Conservation (phyloP, 2,888 invertebrate genomes). For the Drosophila borborema region DNA sequence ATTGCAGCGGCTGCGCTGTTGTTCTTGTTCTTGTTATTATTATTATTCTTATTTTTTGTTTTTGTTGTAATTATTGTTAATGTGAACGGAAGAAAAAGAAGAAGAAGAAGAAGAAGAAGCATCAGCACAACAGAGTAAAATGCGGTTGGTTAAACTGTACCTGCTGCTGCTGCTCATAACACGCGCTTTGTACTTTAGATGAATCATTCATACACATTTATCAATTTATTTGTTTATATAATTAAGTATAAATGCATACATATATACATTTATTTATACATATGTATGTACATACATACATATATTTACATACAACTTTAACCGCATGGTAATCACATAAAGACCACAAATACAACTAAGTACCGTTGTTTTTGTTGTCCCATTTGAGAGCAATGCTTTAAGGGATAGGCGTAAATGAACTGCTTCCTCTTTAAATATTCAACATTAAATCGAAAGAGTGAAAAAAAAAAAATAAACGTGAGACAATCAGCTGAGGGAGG, state of each 20-base stretch:
- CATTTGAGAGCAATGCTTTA: slow-evolving; percentile 31
- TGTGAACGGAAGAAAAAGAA: slow-evolving; percentile 16
- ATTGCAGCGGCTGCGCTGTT: slow-evolving; percentile 30
- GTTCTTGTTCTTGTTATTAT: background rate
- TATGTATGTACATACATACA: background rate
- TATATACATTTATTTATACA: background rate
- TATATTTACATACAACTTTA: slow-evolving; percentile 12
- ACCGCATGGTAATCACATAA: slow-evolving; percentile 46
- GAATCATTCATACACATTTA: slow-evolving; percentile 34
- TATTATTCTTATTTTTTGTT: slow-evolving; percentile 2
- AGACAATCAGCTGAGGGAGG: slow-evolving; percentile 2
- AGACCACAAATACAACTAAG: slow-evolving; percentile 18
- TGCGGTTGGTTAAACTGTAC: slow-evolving; percentile 57
- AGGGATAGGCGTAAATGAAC: slow-evolving; percentile 56
- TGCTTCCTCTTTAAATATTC: slow-evolving; percentile 71
- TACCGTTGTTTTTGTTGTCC: slow-evolving; percentile 23
- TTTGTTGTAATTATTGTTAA: slow-evolving; percentile 23
- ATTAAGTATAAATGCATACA: background rate
- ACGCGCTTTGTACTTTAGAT: slow-evolving; percentile 43
- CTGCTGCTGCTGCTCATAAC: slow-evolving; percentile 49
- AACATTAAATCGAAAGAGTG: slow-evolving; percentile 34
- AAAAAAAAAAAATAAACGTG: slow-evolving; percentile 1
- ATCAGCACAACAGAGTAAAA: slow-evolving; percentile 15
- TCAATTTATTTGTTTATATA: background rate
- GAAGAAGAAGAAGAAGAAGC: background rate